Percentiles rank a stretch among this genome's conserved stretches.
Evolutionary conservation across 2,888 invertebrate species (phyloP).

Genomic region (Caenorhabditis imperialis): DNA sequence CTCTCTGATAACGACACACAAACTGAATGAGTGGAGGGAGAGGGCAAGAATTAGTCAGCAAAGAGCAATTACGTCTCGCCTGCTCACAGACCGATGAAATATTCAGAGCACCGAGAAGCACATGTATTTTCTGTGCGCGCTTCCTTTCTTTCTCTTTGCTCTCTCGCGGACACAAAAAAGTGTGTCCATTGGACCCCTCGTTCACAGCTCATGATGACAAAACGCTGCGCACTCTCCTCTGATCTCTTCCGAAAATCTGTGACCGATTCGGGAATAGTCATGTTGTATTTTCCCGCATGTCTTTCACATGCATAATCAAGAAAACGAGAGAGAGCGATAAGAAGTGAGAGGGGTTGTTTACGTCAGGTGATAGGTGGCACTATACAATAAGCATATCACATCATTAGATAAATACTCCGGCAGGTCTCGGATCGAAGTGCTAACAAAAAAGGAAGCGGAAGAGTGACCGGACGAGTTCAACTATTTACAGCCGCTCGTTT

Average conservation of each 20-base stretch:
- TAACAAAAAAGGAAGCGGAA: too few relatives aligned
- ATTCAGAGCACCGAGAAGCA: not conserved
- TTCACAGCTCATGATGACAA: slow-evolving; percentile 13
- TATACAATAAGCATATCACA: slow-evolving; percentile 10
- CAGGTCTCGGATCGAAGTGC: not conserved
- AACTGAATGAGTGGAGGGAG: not conserved
- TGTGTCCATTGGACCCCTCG: slow-evolving; percentile 1
- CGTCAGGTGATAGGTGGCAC: slow-evolving; percentile 12
- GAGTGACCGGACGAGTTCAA: too few relatives aligned
- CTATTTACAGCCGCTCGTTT: not conserved
- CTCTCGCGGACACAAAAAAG: slow-evolving; percentile 5
- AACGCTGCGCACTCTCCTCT: not conserved
- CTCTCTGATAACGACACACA: not conserved
- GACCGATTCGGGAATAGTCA: slow-evolving; percentile 4
- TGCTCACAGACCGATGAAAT: slow-evolving; percentile 10
- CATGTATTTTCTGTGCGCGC: too few relatives aligned
- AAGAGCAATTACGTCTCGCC: slow-evolving; percentile 18
- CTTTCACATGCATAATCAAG: slow-evolving; percentile 16
- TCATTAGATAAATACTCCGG: slow-evolving; percentile 7
- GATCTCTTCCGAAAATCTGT: slow-evolving; percentile 8
- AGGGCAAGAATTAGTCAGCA: slow-evolving; percentile 6
- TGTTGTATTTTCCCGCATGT: not conserved
- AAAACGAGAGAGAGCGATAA: slow-evolving; percentile 3
- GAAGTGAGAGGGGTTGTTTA: not conserved
- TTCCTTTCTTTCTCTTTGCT: not conserved